Percentiles rank a stretch among this genome's conserved stretches.
Evolutionary conservation across 2,797 vertebrate genomes (phyloP).

Genomic region (Spizella passerina): DNA sequence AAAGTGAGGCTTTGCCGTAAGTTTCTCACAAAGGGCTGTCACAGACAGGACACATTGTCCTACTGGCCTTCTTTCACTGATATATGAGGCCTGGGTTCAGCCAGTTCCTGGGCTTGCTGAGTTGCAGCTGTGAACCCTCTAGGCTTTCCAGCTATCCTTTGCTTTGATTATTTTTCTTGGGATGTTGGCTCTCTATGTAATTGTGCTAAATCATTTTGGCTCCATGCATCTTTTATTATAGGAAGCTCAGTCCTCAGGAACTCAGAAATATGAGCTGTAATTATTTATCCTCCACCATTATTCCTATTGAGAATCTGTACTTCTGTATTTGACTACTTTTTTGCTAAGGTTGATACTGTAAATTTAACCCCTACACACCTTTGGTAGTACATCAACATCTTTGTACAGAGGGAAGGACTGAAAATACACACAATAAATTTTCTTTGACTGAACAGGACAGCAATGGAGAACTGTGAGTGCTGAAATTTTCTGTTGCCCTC

Average conservation of each 20-base stretch:
- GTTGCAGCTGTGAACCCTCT: neutral
- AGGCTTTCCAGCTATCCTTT: neutral
- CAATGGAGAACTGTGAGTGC: neutral
- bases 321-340: neutral
- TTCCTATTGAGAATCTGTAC: neutral
- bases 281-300: neutral
- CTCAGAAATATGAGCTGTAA: neutral
- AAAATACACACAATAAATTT: neutral
- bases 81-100: neutral
- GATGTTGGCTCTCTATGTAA: neutral
- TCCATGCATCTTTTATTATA: neutral
- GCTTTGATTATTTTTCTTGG: constrained; percentile 20
- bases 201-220: constrained; percentile 21
- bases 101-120: neutral
- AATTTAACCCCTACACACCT: neutral
- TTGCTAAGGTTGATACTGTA: neutral
- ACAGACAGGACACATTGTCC: constrained; percentile 35
- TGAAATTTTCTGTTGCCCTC: neutral
- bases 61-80: constrained; percentile 41
- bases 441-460: neutral
- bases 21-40: constrained; percentile 31
- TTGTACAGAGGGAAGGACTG: neutral
- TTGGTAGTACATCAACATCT: neutral
- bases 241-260: neutral
- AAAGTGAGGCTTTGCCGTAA: constrained; percentile 14